Base-by-base conservation (phyloP, 2,888 invertebrate genomes). In the Chloroclystis v-ata region DNA sequence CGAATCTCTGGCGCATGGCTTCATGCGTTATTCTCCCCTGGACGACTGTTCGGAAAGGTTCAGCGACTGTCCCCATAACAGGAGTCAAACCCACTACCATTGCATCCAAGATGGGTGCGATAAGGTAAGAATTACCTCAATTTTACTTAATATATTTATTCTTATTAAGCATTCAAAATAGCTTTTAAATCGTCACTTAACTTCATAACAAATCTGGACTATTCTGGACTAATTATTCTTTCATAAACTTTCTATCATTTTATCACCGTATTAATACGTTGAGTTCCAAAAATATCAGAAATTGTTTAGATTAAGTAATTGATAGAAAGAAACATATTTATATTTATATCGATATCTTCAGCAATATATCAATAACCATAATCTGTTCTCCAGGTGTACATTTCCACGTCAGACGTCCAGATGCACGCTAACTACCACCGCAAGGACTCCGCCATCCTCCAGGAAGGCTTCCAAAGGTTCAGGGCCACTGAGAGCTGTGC, bases 381-480 rank as follows among this genome's bases (percentile, higher is more conserved):
- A 6, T 39, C 25, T 9, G 16, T n/a, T 40, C 56, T 69, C 32
- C 64, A 89, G 89, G 96, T 97, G 0, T 99, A 99, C 88, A 98
- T 99, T 72, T 97, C 97, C 66, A 99, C 99, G 2, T 98, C 98
- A 38, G 99, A 99, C 80, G 98, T 99, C 3, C 98, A 99, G 85
- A 98, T 98, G 98, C 99, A 99, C 80, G 97, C 98, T 2, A 98
- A 98, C 83, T 98, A 98, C 79, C 99, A 99, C 79, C 92, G 98
- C 45, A 99, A 99, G 77, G 98, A 98, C 78, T 97, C 97, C 0
- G 98, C 98, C 11, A 98, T 99, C 65, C 96, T 97, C 46, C 97
- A 97, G 72, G 98, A 98, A 78, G 99, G 99, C 0, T 99, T 99
- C 86, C 97, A 98, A 72, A 90, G 99, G 63, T 98, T 96, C 86